Percentiles rank a stretch among this genome's conserved stretches.
Evolutionary conservation across 2,888 invertebrate genomes (phyloP).

Genomic region (Amblyteles armatorius): DNA sequence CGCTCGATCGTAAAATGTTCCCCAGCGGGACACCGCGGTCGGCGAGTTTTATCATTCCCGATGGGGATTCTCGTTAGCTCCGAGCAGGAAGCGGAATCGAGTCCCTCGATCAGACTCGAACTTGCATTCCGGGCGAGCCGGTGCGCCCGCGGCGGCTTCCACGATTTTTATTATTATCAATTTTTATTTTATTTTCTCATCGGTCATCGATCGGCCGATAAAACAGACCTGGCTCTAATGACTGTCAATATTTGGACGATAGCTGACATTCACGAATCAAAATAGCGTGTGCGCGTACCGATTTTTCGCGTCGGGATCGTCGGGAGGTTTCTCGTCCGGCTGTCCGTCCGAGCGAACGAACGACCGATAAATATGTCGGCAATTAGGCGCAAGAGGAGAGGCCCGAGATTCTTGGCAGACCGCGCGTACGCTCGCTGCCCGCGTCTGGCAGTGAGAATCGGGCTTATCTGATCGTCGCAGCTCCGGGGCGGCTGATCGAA

Average conservation of each 20-base stretch:
- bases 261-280: conserved; percentile 54
- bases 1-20: conserved; percentile 78
- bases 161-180: conserved; percentile 33
- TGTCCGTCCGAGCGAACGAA: conserved; percentile 8
- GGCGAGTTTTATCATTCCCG: conserved; percentile 78
- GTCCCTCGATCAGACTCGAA: conserved; percentile 65
- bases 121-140: conserved; percentile 63
- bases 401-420: conserved; percentile 37
- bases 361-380: conserved; percentile 54
- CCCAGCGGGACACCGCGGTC: conserved; percentile 78
- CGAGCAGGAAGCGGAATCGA: conserved; percentile 78
- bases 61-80: conserved; percentile 79
- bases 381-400: conserved; percentile 51
- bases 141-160: conserved; percentile 24
- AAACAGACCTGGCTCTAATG: conserved; percentile 52
- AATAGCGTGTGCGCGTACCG: conserved; percentile 24
- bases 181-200: conserved; percentile 54
- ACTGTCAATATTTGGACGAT: conserved; percentile 65
- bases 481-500: conserved; percentile 71
- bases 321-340: neutral
- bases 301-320: conserved; percentile 4
- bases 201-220: conserved; percentile 59
- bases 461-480: conserved; percentile 76
- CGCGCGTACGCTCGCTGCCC: conserved; percentile 17
- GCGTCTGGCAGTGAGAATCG: conserved; percentile 73